A percentile compares a stretch with the other conserved stretches of the same genome.
phyloP scores from a whole-genome alignment of 2,113 vertebrate species.

The Turdus rufiventris region DNA sequence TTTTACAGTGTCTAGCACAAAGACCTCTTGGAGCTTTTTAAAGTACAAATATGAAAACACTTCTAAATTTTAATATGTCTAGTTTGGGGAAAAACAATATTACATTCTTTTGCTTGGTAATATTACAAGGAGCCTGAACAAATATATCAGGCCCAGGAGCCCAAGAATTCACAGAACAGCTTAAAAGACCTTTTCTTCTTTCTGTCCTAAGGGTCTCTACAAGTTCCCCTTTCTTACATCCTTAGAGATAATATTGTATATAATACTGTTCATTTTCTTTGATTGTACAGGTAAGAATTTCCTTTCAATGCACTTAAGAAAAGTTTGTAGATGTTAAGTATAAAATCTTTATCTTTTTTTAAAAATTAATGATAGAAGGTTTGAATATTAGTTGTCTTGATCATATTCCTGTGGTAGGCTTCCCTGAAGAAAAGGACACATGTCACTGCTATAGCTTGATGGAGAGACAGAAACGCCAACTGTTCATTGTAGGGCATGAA shows the following conservation, averaged over 20 bases:
- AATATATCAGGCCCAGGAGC: background rate
- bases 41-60: background rate
- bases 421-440: background rate
- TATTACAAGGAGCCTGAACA: background rate
- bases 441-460: background rate
- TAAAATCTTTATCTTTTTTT: background rate
- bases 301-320: background rate
- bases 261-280: background rate
- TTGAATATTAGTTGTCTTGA: background rate
- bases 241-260: background rate
- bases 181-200: background rate
- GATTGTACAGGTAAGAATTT: background rate
- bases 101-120: background rate
- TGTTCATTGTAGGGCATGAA: background rate
- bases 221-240: background rate
- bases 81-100: background rate
- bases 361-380: background rate
- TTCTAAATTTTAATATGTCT: conserved; percentile 8
- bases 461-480: background rate
- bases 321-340: background rate
- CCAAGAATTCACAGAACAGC: background rate
- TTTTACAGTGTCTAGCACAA: conserved; percentile 19
- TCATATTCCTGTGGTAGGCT: background rate
- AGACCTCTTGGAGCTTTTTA: background rate
- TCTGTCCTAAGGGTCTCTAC: background rate